Conservation (phyloP, 2,888 invertebrate genomes). For the Furcula furcula region DNA sequence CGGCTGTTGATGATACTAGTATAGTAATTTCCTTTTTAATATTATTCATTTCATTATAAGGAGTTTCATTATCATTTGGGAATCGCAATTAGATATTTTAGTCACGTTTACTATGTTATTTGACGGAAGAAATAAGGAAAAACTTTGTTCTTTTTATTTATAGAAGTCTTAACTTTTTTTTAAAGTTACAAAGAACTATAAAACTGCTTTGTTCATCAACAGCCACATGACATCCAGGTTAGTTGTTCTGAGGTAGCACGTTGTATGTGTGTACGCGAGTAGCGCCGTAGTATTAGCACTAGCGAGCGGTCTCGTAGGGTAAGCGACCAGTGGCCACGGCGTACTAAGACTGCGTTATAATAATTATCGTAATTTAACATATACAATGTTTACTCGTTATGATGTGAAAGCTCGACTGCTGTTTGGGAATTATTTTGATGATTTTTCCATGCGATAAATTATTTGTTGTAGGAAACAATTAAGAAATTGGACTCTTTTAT, state of each 20-base stretch:
- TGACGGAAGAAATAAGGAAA: too few relatives aligned
- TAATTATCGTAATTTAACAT: constrained; percentile 35
- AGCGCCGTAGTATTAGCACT: constrained; percentile 47
- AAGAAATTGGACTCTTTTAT: too few relatives aligned
- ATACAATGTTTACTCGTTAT: constrained; percentile 66
- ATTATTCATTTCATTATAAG: too few relatives aligned
- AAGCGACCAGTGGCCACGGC: constrained; percentile 52
- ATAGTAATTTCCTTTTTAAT: too few relatives aligned
- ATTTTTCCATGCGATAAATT: too few relatives aligned
- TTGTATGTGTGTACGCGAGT: constrained; percentile 48
- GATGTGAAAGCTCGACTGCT: constrained; percentile 30
- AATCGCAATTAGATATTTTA: too few relatives aligned
- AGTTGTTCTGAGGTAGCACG: constrained; percentile 27
- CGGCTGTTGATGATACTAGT: constrained; percentile 21
- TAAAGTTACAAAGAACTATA: too few relatives aligned
- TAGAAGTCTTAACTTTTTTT: too few relatives aligned
- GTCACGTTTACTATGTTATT: too few relatives aligned
- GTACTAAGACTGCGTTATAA: constrained; percentile 74
- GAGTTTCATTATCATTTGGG: too few relatives aligned
- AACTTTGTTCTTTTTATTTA: too few relatives aligned
- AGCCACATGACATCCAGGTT: constrained; percentile 5
- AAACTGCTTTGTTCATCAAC: neutral
- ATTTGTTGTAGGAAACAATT: too few relatives aligned
- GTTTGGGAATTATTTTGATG: neutral
- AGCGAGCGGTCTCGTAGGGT: constrained; percentile 57